phyloP scores from a whole-genome alignment of 2,113 vertebrate genomes.

The Garra rufa region DNA sequence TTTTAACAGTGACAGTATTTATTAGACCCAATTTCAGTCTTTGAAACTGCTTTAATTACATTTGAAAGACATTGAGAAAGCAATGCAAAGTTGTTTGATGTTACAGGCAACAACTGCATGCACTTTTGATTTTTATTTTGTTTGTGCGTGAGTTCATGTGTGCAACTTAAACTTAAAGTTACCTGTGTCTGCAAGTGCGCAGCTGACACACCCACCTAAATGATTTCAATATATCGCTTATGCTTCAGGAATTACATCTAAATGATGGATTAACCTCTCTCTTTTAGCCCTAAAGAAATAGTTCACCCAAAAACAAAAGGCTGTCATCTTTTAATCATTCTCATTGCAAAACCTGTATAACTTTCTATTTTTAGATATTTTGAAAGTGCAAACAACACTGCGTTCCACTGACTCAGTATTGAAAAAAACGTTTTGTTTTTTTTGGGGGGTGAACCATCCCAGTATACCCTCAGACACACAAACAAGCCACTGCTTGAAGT shows the following conservation, averaged over 20 bases:
- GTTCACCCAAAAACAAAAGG: neutral
- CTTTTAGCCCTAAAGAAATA: neutral
- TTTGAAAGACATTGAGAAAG: neutral
- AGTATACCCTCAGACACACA: neutral
- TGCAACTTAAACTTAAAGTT: neutral
- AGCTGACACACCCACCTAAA: too few species aligned
- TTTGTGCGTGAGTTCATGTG: neutral
- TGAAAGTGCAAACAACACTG: neutral
- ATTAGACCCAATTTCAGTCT: neutral
- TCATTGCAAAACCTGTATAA: neutral
- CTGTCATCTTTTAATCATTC: neutral
- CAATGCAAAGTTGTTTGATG: neutral
- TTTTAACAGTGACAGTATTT: conserved; percentile 44
- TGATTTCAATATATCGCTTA: too few species aligned
- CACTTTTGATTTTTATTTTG: neutral
- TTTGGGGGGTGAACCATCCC: neutral
- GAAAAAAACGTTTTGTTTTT: too few species aligned
- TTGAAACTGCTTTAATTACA: neutral
- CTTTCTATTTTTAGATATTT: neutral
- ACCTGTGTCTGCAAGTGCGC: too few species aligned
- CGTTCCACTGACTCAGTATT: too few species aligned
- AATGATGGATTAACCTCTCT: conserved; percentile 32
- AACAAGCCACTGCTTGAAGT: neutral
- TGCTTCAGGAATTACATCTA: conserved; percentile 37
- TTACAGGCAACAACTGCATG: neutral